phyloP scores from a whole-genome alignment of 35 echinoderm and acorn worm genomes.

The Amphiura filiformis region DNA sequence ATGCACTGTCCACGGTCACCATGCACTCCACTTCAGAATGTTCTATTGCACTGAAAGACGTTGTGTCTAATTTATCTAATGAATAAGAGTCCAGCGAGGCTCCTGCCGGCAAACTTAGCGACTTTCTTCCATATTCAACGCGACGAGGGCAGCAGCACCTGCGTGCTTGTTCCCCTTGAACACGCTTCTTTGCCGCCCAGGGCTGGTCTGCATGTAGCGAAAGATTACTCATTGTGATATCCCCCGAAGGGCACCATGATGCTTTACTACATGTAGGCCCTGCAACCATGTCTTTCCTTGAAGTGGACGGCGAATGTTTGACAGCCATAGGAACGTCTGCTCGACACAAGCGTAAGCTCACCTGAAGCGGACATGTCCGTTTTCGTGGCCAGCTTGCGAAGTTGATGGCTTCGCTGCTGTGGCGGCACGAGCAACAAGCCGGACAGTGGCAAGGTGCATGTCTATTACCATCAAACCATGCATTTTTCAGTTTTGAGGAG shows the following conservation, averaged over 20 bases:
- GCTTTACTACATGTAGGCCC: not conserved
- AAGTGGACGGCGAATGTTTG: not conserved
- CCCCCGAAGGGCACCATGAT: not conserved
- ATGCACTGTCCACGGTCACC: not conserved
- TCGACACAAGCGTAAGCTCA: conserved; percentile 50
- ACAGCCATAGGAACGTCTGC: conserved; percentile 24
- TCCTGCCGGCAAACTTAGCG: conserved; percentile 51
- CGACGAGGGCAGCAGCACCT: conserved; percentile 35
- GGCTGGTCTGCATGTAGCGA: not conserved
- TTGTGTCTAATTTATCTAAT: conserved; percentile 7
- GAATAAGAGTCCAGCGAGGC: conserved; percentile 72
- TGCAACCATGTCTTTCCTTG: not conserved
- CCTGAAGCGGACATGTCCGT: conserved; percentile 75
- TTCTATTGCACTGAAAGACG: not conserved
- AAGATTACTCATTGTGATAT: conserved; percentile 31
- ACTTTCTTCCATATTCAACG: conserved; percentile 48
- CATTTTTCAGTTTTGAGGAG: not conserved
- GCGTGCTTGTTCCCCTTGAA: not conserved
- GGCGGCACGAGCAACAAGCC: conserved; percentile 86
- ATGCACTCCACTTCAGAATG: not conserved
- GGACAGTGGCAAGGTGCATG: conserved; percentile 83
- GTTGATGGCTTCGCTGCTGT: conserved; percentile 34
- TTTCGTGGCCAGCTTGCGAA: conserved; percentile 95
- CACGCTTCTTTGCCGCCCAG: not conserved
- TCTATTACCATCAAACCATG: not conserved